Base-by-base conservation (phyloP, 2,888 invertebrate genomes). In the Drosophila melanosoma region DNA sequence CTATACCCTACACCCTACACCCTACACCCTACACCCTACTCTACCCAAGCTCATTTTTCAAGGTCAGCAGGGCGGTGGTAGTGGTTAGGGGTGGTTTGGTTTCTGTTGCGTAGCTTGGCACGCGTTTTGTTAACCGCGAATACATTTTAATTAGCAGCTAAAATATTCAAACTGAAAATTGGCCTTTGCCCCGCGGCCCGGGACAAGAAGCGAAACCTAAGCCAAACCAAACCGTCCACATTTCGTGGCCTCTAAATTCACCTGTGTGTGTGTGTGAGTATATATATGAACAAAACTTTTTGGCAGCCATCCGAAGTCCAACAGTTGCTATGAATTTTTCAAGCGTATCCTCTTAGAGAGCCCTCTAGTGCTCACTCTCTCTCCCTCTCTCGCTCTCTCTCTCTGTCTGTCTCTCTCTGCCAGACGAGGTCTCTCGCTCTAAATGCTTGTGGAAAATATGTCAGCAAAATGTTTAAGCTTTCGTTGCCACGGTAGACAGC, bases 101-200 rank as follows among this genome's bases (percentile, higher is more conserved):
- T 17, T 33, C 8, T 20, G 45, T 8, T 42, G 42, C n/a, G 32
- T 7, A 23, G 23, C 26, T 12, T 60, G 40, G 68, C 53, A 74
- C 74, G 56, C 81, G 86, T 84, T 89, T 82, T 82, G 89, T 80
- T 87, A 87, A 78, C 89, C 89, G 82, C 87, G 85, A 89, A 86
- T 89, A 89, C 89, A 89, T 86, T 86, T 86, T 86, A 86, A 86
- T 86, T 86, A 86, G 85, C 87, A 89, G 85, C 85, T 86, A 76
- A 89, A 86, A 86, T 86, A 86, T 86, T 86, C 85, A 86, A 89
- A 89, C 89, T 83, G 72, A 77, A 89, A 85, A 89, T 85, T 85
- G 89, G 76, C 82, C 85, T 83, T 77, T 89, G 79, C 87, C 83
- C 72, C 54, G 61, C 48, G 69, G 74, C 54, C 57, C 52, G 67